A percentile compares a stretch with the other conserved stretches of the same genome.
phyloP scores from a whole-genome alignment of 2,888 invertebrate genomes.

The Andrena trimmerana region DNA sequence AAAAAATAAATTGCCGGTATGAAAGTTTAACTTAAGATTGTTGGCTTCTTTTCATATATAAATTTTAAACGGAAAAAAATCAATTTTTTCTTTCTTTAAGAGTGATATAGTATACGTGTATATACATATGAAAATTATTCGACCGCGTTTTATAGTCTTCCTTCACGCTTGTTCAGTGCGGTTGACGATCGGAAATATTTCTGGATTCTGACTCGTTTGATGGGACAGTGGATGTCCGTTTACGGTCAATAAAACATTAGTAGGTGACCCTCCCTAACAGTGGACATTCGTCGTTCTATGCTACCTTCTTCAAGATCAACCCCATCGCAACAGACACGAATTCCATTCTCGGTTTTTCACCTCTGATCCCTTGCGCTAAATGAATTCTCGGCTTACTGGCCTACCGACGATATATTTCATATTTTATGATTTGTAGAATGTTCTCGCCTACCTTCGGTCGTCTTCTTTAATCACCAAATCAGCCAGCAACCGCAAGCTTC shows the following conservation, averaged over 20 bases:
- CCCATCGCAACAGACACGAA: constrained; percentile 44
- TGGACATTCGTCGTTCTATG: constrained; percentile 47
- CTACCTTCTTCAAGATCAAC: constrained; percentile 45
- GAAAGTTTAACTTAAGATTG: too few species aligned
- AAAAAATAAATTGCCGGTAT: too few species aligned
- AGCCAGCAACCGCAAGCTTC: constrained; percentile 33
- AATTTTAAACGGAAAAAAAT: too few species aligned
- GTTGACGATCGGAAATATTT: constrained; percentile 32
- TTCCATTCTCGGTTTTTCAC: constrained; percentile 47
- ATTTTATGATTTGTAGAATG: constrained; percentile 82
- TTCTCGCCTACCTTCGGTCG: constrained; percentile 62
- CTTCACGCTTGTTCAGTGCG: constrained; percentile 32
- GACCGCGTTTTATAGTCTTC: neutral
- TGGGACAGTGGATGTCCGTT: constrained; percentile 30
- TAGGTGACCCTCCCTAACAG: constrained; percentile 71
- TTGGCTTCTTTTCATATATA: too few species aligned
- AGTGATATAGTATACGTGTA: neutral
- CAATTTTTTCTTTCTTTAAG: too few species aligned
- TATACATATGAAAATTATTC: neutral
- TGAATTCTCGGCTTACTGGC: constrained; percentile 68
- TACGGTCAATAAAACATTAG: constrained; percentile 83
- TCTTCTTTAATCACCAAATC: constrained; percentile 57
- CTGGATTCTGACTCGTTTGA: constrained; percentile 38
- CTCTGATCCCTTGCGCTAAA: constrained; percentile 43
- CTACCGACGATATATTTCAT: constrained; percentile 78